A percentile compares a stretch with the other conserved stretches of the same genome.
phyloP scores from a whole-genome alignment of 1,140 invertebrate species.

The Drosophila leontia region DNA sequence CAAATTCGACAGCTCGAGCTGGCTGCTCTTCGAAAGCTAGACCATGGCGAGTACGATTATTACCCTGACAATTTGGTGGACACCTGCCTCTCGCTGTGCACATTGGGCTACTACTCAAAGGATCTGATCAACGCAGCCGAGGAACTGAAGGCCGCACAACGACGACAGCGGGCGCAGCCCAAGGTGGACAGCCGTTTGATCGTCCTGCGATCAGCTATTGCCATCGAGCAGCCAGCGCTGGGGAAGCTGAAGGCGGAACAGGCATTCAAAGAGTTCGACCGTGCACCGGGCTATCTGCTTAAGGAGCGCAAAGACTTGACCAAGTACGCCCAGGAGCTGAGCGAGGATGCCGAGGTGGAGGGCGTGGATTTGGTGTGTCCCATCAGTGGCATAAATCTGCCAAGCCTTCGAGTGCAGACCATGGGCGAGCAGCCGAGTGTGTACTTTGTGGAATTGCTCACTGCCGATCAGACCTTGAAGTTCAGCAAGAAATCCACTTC shows the following conservation, averaged over 20 bases:
- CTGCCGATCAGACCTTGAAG: conserved; percentile 51
- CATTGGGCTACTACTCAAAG: conserved; percentile 64
- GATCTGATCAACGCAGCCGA: conserved; percentile 64
- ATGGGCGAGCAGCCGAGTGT: conserved; percentile 34
- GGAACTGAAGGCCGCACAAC: conserved; percentile 56
- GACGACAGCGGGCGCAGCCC: conserved; percentile 49
- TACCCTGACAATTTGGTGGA: conserved; percentile 76
- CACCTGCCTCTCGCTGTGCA: conserved; percentile 68
- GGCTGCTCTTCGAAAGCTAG: conserved; percentile 58
- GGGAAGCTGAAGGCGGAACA: conserved; percentile 28
- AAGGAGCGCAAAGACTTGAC: conserved; percentile 53
- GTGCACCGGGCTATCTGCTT: conserved; percentile 62
- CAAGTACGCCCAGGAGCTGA: conserved; percentile 46
- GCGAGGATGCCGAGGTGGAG: conserved; percentile 48
- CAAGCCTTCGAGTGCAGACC: conserved; percentile 64
- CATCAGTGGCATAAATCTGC: conserved; percentile 72
- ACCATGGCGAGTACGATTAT: conserved; percentile 66
- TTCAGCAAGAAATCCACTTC: conserved; percentile 65
- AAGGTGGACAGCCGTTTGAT: conserved; percentile 79
- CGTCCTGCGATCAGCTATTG: conserved; percentile 59
- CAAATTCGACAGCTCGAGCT: conserved; percentile 62
- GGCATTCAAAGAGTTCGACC: conserved; percentile 58
- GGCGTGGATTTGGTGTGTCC: conserved; percentile 70
- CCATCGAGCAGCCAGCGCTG: conserved; percentile 66
- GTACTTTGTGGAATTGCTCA: conserved; percentile 68